Conservation (phyloP, 2,113 vertebrate species). For the Fregetta grallaria region DNA sequence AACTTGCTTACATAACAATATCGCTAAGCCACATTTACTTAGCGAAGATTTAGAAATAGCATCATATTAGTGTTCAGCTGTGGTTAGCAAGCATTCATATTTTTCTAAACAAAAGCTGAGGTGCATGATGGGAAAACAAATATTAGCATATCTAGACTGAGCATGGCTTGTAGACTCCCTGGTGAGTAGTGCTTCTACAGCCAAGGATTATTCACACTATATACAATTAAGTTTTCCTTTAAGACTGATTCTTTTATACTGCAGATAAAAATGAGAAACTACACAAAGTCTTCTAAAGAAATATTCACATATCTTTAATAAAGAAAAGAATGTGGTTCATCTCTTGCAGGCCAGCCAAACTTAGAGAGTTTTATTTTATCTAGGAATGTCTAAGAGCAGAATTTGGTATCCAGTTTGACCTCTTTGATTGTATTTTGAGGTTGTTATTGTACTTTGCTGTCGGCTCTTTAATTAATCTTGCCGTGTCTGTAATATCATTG, state of each 20-base stretch:
- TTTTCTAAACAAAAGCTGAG: conserved; percentile 28
- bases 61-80: not conserved
- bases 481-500: not conserved
- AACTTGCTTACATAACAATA: not conserved
- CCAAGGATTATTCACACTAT: conserved; percentile 46
- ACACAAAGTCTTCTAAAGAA: conserved; percentile 17
- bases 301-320: not conserved
- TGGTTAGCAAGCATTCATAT: not conserved
- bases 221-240: conserved; percentile 53
- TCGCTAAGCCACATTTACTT: not conserved
- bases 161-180: conserved; percentile 31
- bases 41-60: not conserved
- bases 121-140: conserved; percentile 42
- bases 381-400: not conserved
- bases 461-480: conserved; percentile 27
- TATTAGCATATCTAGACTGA: conserved; percentile 60
- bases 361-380: conserved; percentile 1
- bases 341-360: not conserved
- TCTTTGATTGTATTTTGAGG: not conserved
- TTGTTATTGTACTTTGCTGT: conserved; percentile 38
- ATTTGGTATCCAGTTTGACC: not conserved
- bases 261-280: conserved; percentile 38
- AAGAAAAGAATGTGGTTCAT: conserved; percentile 11
- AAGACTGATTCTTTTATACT: conserved; percentile 40
- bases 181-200: conserved; percentile 32